Evolutionary conservation across 1,140 invertebrate genomes (phyloP), one percentile per base, ranked within the genome.

Genomic region (Goniozus legneri): DNA sequence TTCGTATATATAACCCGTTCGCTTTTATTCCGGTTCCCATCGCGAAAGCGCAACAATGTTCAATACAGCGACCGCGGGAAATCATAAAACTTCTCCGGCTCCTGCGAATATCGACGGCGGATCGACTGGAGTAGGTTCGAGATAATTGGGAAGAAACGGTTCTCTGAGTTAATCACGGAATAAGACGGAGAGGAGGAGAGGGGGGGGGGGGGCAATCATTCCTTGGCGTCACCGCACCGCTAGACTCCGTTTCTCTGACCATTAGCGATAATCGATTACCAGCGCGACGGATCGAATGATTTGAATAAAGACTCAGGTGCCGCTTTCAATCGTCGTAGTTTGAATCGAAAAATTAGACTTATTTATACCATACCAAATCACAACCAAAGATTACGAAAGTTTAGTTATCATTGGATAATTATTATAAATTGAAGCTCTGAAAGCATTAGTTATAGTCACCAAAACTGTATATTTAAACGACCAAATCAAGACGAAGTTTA

Each of bases 251-350:
- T 63, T 54, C 44, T 40, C 43, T 12, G 48, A 44, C 47, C 54
- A 60, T 66, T 60, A 62, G 44, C 46, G 50, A 46, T 54, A 65
- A 61, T 66, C 65, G 65, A 66, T 65, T 64, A 54, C 52, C n/a
- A 48, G 50, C 61, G 47, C 56, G 63, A 54, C 56, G 52, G 53
- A 62, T 67, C 46, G 53, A 67, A 61, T 60, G 53, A 63, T 67
- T 61, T 62, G 64, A 67, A 66, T 67, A 62, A 60, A 65, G 57
- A 64, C 50, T n/a, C n/a, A n/a, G n/a, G n/a, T n/a, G n/a, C n/a
- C n/a, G n/a, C n/a, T n/a, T n/a, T n/a, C n/a, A n/a, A n/a, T n/a
- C n/a, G n/a, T n/a, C n/a, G n/a, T n/a, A n/a, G n/a, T n/a, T n/a
- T n/a, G n/a, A n/a, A n/a, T n/a, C n/a, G n/a, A n/a, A n/a, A n/a